Base-by-base conservation (phyloP, 2,888 invertebrate species). In the Athetis lepigone region DNA sequence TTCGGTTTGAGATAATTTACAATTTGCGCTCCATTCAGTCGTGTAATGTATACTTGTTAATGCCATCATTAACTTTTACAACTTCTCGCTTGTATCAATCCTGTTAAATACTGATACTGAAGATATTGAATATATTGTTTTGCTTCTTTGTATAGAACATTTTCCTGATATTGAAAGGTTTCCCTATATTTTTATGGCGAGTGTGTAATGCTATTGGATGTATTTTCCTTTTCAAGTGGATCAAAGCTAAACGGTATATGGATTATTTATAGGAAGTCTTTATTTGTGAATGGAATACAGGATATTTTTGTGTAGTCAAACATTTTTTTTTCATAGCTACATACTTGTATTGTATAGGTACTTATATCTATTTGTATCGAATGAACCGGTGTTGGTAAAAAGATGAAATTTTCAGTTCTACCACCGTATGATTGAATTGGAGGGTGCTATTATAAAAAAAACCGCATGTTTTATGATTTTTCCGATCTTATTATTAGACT, bases 21-120 rank as follows among this genome's bases (percentile, higher is more conserved):
- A 72, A 56, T 67, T 61, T 61, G 51, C 36, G 19, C 42, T 47
- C 40, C 47, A 52, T 72, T 72, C 72, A 71, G 2, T 40, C 43
- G 37, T 33, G 16, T 43, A 56, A 67, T 56, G 29, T 29, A 19
- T 36, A 18, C 18, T 40, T 42, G 51, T 59, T 46, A 55, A 55
- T 27, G 19, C 27, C 19, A 52, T 72, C 23, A 59, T 66, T 51
- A 51, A 23, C 37, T 55, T 39, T 43, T 39, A 71, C 37, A 46
- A 50, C 25, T 18, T 21, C 21, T 21, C 13, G 13, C 11, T 47
- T 33, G 40, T 55, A 45, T 33, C 27, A 37, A 18, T 25, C 11
- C 25, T 33, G 29, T 27, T 37, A n/a, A 46, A 51, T 46, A 13
- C n/a, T n/a, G 16, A 46, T 51, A 25, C 9, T 23, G 36, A 27